A percentile compares a stretch with the other conserved stretches of the same genome.
These are phyloP conservation scores for Neodiprion virginianus DNA, from an alignment of 1,140 invertebrate species.

Conservation along the genomic window DNA sequence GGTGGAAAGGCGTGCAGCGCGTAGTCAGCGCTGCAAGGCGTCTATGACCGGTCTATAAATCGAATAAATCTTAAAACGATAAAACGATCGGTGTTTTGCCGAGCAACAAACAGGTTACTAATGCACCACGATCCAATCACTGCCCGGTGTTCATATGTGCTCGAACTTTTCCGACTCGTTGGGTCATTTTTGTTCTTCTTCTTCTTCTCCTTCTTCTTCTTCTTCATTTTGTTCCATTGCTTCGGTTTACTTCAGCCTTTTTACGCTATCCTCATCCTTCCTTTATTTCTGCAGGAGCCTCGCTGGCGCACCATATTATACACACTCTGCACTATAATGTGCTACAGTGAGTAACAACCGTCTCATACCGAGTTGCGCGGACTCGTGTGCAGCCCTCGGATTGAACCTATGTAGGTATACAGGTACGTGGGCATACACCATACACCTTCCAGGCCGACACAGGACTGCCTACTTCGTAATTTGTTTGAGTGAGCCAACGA, in stretches of 20 bases:
- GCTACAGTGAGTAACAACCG: too few relatives aligned
- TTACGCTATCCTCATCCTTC: too few relatives aligned
- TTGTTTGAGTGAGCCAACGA: neutral
- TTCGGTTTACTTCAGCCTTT: neutral
- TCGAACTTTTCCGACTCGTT: neutral
- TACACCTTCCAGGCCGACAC: too few relatives aligned
- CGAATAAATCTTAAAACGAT: slow-evolving; percentile 50
- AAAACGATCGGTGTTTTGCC: slow-evolving; percentile 44
- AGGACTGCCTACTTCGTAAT: neutral
- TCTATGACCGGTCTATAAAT: slow-evolving; percentile 52
- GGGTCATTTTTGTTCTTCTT: neutral
- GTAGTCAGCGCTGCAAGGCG: slow-evolving; percentile 25
- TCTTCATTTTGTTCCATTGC: neutral
- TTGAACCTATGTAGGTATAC: too few relatives aligned
- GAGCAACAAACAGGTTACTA: slow-evolving; percentile 52
- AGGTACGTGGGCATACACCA: too few relatives aligned
- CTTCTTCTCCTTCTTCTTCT: neutral
- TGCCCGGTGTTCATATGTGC: slow-evolving; percentile 34
- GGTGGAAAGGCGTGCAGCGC: neutral
- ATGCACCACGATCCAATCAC: slow-evolving; percentile 44
- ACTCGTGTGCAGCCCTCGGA: too few relatives aligned
- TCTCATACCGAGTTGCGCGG: too few relatives aligned
- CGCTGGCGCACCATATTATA: too few relatives aligned
- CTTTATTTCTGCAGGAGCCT: too few relatives aligned
- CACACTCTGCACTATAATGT: too few relatives aligned